Evolutionary conservation across 1,140 invertebrate species (phyloP).

Genomic region (Tetramorium alpestre): DNA sequence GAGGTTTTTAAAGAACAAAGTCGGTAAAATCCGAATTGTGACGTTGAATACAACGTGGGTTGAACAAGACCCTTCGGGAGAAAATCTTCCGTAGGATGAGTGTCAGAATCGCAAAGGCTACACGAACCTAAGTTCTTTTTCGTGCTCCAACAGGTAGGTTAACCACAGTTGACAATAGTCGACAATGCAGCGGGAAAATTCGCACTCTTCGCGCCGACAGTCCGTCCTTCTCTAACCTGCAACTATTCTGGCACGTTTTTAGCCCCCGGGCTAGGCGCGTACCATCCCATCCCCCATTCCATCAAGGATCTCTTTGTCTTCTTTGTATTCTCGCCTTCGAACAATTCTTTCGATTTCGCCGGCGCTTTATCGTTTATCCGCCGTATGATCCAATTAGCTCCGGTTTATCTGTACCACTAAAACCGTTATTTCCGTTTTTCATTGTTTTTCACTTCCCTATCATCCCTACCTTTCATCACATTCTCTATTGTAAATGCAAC

Average conservation of each 20-base stretch:
- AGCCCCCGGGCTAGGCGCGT: slow-evolving; percentile 40
- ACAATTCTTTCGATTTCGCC: slow-evolving; percentile 57
- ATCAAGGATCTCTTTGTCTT: slow-evolving; percentile 53
- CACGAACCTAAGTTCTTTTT: slow-evolving; percentile 28
- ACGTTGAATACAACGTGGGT: slow-evolving; percentile 50
- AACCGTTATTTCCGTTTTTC: slow-evolving; percentile 23
- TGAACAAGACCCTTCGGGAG: slow-evolving; percentile 29
- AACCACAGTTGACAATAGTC: slow-evolving; percentile 71
- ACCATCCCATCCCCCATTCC: neutral
- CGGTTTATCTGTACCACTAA: slow-evolving; percentile 24
- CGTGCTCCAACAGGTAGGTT: slow-evolving; percentile 76
- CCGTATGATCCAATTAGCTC: slow-evolving; percentile 41
- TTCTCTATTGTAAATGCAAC: neutral
- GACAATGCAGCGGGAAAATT: slow-evolving; percentile 72
- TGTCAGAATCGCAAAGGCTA: slow-evolving; percentile 56
- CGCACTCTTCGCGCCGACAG: slow-evolving; percentile 49
- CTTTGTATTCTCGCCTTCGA: slow-evolving; percentile 47
- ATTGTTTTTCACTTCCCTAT: neutral
- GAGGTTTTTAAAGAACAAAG: slow-evolving; percentile 20
- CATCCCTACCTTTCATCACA: neutral
- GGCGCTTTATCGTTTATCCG: slow-evolving; percentile 20
- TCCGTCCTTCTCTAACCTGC: slow-evolving; percentile 38
- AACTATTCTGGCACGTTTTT: slow-evolving; percentile 56
- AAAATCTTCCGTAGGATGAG: slow-evolving; percentile 58
- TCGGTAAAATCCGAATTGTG: slow-evolving; percentile 51